Percentiles rank a stretch among this genome's conserved stretches.
These are phyloP conservation scores for Nomia melanderi DNA, from an alignment of 1,140 invertebrate genomes.

Conservation along the genomic window DNA sequence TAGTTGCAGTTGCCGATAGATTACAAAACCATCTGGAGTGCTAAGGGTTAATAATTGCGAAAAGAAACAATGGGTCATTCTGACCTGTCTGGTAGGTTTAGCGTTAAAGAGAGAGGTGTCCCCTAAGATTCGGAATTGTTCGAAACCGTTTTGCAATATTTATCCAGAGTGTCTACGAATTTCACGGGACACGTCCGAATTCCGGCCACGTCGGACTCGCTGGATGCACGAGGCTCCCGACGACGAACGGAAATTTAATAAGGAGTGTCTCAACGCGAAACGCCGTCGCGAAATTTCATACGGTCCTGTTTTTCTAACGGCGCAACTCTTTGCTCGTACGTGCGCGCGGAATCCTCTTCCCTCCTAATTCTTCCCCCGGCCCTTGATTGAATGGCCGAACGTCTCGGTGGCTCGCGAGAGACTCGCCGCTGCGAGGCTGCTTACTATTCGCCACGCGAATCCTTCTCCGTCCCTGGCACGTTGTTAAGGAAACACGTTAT, in stretches of 20 bases:
- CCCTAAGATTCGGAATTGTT: no score
- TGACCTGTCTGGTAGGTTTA: no score
- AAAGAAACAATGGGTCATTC: no score
- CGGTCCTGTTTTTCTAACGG: not conserved
- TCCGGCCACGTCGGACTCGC: no score
- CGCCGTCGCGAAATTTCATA: constrained; percentile 15
- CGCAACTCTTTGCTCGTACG: not conserved
- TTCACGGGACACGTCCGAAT: not conserved
- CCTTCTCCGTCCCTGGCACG: not conserved
- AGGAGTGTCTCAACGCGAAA: constrained; percentile 37
- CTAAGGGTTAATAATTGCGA: no score
- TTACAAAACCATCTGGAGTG: no score
- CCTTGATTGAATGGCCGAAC: constrained; percentile 30
- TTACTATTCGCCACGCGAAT: constrained; percentile 51
- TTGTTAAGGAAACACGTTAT: constrained; percentile 50
- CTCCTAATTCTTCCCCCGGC: constrained; percentile 31
- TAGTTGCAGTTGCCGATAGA: no score
- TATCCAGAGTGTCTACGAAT: not conserved
- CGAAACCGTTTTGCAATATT: not conserved
- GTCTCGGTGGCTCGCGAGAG: constrained; percentile 15
- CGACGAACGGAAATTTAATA: constrained; percentile 56
- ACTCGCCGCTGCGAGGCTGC: constrained; percentile 33
- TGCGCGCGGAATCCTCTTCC: not conserved
- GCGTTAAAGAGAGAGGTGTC: not conserved
- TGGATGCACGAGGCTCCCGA: not conserved